Base-by-base conservation (phyloP, 2,797 vertebrate species). In the Brotula barbata region DNA sequence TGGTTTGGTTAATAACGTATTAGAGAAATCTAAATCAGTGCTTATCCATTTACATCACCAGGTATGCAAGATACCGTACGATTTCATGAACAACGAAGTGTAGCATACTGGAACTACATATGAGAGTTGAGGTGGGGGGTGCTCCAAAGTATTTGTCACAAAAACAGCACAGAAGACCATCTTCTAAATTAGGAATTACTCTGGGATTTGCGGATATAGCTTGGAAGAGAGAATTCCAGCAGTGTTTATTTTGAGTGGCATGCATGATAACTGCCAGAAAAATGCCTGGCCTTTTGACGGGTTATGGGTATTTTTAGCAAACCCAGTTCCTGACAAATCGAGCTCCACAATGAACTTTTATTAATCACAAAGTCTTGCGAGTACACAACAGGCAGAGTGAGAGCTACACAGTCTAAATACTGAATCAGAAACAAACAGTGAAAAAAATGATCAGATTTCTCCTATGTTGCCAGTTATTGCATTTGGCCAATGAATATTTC, bases 161-260 rank as follows among this genome's bases (percentile, higher is more conserved):
- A 19, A 63, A 79, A 55, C 53, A 47, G 49, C 52, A 20, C 21
- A 55, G 15, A 50, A 25, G 41, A 60, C 50, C 64, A 40, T 75
- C 58, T 82, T 82, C 70, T 81, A 78, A 81, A 85, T 81, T 68
- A 75, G 63, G 73, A 83, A 75, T 70, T 79, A 71, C 69, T 80
- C 58, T 57, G 68, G 14, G 72, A 51, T 54, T 77, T 19, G 39
- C 46, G 55, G 52, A 82, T 79, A 60, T 22, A 45, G 59, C 39
- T 57, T 49, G 55, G 13, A 64, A 55, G 37, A 62, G 64, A 68
- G 60, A 74, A 82, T 84, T 78, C 58, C 62, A 74, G 64, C 60
- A 42, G 63, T 83, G 78, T 78, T 87, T 86, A 68, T 75, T 81
- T 83, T 71, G 78, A 84, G 69, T 25, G 61, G 77, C 31, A 33